Evolutionary conservation across 2,888 invertebrate species (phyloP), one percentile per base, ranked within the genome.

Genomic region (Stenodema calcarata): DNA sequence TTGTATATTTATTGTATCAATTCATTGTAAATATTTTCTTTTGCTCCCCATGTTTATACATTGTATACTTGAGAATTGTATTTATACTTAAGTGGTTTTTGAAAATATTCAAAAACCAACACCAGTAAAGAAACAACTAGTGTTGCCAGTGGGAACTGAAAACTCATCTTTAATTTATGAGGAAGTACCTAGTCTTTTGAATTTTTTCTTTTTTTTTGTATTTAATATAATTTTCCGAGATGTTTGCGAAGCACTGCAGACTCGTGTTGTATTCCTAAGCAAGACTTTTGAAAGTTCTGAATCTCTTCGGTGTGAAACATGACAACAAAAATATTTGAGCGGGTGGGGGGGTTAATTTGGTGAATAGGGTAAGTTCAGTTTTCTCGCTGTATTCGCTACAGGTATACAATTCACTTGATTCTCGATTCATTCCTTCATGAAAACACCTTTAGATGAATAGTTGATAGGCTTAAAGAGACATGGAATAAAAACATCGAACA

Each of bases 1-100:
- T 75, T 88, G 88, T 88, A 88, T 88, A 88, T 88, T 88, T 85
- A 87, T 88, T 88, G 88, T 88, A 88, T 87, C 84, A 84, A 87
- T 87, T 87, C 75, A 62, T 76, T 78, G 87, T 87, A 87, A 87
- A 83, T 88, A 87, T 86, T 9, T 86, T 78, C 27, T 69, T 70
- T 41, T 76, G 85, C 11, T 81, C 73, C 50, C 73, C 75, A 27
- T 87, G 87, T 88, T 88, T 87, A 87, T 88, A 88, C 87, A 88
- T 75, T 88, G 88, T 88, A 88, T 88, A 87, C 87, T 87, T 87
- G 86, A 69, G 62, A 82, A 82, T 69, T 82, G 82, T 82, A 82
- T 78, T 78, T 78, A 78, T 78, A 78, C 73, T 69, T 82, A 69
- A 82, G 54, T 82, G 41, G 41, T 82, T 69, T 82, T 42, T 82